These are phyloP conservation scores for Hipposideros larvatus DNA, from an alignment of 2,797 vertebrate species.

Conservation along the genomic window DNA sequence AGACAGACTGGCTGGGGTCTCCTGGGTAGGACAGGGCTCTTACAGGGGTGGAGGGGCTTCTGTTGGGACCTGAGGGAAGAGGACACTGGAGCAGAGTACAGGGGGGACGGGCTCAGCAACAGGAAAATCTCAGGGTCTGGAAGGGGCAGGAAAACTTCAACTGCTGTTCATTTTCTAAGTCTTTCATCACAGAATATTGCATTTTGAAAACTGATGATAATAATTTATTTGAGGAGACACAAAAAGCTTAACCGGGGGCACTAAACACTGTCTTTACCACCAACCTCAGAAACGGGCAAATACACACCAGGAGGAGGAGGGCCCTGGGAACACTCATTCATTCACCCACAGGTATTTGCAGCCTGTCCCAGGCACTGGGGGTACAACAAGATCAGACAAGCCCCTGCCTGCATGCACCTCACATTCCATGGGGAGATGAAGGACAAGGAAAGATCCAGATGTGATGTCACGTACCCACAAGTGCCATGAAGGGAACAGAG, in stretches of 20 bases:
- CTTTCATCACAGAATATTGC: not conserved
- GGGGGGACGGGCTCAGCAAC: not conserved
- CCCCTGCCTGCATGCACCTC: accelerated
- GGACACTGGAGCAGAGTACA: not conserved
- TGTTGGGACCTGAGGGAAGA: not conserved
- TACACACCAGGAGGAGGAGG: no score
- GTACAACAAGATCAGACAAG: not conserved
- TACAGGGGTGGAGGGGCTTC: not conserved
- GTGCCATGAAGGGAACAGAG: not conserved
- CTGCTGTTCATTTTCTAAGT: not conserved
- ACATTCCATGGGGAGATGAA: accelerated
- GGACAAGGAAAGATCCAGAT: not conserved
- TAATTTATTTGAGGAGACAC: not conserved
- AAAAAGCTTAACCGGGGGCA: not conserved
- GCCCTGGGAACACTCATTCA: not conserved
- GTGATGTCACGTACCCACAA: not conserved
- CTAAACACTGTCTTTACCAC: not conserved
- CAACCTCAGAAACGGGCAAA: not conserved
- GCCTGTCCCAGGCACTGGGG: not conserved
- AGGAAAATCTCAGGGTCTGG: not conserved
- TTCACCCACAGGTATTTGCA: not conserved
- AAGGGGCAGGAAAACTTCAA: not conserved
- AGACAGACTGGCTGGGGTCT: not conserved
- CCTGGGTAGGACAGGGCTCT: not conserved
- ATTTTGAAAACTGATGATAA: not conserved